Conservation (phyloP, 2,888 invertebrate species). For the Leuctra nigra region DNA sequence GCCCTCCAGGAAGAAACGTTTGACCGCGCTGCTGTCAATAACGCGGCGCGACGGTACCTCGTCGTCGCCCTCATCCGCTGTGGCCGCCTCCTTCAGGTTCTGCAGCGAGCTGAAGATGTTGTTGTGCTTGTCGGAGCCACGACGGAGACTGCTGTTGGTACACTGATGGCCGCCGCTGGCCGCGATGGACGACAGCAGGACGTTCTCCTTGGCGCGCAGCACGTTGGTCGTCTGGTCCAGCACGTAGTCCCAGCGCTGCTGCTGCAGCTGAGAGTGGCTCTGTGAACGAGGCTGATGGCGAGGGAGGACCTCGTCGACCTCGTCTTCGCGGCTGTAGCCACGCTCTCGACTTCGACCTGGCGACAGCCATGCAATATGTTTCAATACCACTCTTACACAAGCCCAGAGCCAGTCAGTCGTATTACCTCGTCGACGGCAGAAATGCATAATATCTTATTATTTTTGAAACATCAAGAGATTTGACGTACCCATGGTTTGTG, state of each 20-base stretch:
- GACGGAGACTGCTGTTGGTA: conserved; percentile 7
- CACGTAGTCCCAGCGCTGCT: neutral
- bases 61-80: conserved; percentile 27
- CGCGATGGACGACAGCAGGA: neutral
- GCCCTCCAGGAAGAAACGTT: neutral
- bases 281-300: neutral
- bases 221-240: conserved; percentile 5
- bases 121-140: neutral
- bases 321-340: neutral
- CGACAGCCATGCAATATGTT: too few relatives aligned
- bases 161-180: neutral
- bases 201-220: conserved; percentile 30
- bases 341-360: conserved; percentile 9
- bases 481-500: too few relatives aligned
- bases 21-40: neutral
- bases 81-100: conserved; percentile 11
- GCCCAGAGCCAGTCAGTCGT: too few relatives aligned
- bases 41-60: conserved; percentile 19
- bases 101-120: conserved; percentile 3
- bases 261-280: conserved; percentile 3
- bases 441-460: too few relatives aligned
- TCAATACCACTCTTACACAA: too few relatives aligned
- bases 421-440: too few relatives aligned
- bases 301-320: neutral
- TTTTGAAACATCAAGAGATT: too few relatives aligned